Conservation (phyloP, 2,113 vertebrate species). For the Psettodes erumei region DNA sequence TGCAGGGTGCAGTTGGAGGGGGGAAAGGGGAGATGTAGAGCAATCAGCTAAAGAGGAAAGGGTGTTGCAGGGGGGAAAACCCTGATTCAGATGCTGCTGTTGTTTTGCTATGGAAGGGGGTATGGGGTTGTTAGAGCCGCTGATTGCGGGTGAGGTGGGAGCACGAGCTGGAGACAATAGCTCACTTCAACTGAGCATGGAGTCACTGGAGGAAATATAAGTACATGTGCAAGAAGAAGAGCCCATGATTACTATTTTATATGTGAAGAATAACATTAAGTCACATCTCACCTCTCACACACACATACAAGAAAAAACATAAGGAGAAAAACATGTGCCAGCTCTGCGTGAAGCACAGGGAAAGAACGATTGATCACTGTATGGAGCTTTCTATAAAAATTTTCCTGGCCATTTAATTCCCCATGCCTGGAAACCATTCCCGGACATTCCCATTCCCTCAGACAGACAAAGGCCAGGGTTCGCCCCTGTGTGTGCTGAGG, state of each 20-base stretch:
- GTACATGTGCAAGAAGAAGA: constrained; percentile 19
- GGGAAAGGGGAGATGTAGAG: background rate
- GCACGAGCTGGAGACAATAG: constrained; percentile 33
- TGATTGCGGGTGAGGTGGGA: constrained; percentile 8
- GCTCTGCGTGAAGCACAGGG: constrained; percentile 28
- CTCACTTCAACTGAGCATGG: constrained; percentile 25
- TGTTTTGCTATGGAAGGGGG: constrained; percentile 30
- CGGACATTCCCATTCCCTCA: constrained; percentile 46
- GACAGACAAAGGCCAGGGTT: constrained; percentile 74
- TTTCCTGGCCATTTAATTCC: constrained; percentile 60
- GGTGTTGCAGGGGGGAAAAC: constrained; percentile 43
- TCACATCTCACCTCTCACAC: background rate
- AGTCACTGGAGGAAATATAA: constrained; percentile 13
- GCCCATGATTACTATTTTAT: background rate
- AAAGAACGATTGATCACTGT: constrained; percentile 41
- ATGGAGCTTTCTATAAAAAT: constrained; percentile 34
- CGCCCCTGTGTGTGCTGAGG: constrained; percentile 44
- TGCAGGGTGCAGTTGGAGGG: constrained; percentile 9
- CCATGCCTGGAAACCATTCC: constrained; percentile 69
- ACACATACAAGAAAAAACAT: constrained; percentile 21
- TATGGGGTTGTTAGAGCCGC: background rate
- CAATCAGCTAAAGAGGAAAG: constrained; percentile 39
- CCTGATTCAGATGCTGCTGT: constrained; percentile 53
- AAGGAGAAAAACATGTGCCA: constrained; percentile 15
- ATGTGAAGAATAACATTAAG: constrained; percentile 14